Evolutionary conservation across 2,888 invertebrate genomes (phyloP).

Genomic region (Epirrhoe alternata): DNA sequence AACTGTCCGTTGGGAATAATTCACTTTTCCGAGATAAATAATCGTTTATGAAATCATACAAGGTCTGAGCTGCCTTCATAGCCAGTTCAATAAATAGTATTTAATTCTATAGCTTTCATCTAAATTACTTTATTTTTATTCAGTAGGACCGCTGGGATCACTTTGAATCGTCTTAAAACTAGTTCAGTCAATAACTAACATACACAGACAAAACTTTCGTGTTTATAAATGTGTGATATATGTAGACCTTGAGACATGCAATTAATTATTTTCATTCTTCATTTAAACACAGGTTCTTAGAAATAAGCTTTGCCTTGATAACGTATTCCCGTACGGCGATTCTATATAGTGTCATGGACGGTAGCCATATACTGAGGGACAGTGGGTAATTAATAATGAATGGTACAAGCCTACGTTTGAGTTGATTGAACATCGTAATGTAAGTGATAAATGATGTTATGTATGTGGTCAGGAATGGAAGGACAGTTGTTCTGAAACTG

Average conservation of each 20-base stretch:
- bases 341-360: not conserved
- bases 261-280: not conserved
- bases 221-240: too few relatives aligned
- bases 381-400: slow-evolving; percentile 14
- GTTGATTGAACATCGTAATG: slow-evolving; percentile 15
- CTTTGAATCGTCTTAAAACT: too few relatives aligned
- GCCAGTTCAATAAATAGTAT: too few relatives aligned
- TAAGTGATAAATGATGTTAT: slow-evolving; percentile 21
- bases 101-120: too few relatives aligned
- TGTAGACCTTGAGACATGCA: not conserved
- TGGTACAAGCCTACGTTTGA: slow-evolving; percentile 8
- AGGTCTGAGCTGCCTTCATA: too few relatives aligned
- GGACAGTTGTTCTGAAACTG: slow-evolving; percentile 6
- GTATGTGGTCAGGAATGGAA: not conserved
- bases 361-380: slow-evolving; percentile 5
- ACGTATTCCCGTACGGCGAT: not conserved
- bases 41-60: too few relatives aligned
- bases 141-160: too few relatives aligned
- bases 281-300: not conserved
- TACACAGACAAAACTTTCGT: too few relatives aligned
- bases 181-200: too few relatives aligned
- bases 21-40: too few relatives aligned
- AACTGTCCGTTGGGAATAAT: too few relatives aligned
- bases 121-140: too few relatives aligned
- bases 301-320: not conserved